Evolutionary conservation across 1,140 invertebrate species (phyloP), one percentile per base, ranked within the genome.

Genomic region (Nautilus pompilius): DNA sequence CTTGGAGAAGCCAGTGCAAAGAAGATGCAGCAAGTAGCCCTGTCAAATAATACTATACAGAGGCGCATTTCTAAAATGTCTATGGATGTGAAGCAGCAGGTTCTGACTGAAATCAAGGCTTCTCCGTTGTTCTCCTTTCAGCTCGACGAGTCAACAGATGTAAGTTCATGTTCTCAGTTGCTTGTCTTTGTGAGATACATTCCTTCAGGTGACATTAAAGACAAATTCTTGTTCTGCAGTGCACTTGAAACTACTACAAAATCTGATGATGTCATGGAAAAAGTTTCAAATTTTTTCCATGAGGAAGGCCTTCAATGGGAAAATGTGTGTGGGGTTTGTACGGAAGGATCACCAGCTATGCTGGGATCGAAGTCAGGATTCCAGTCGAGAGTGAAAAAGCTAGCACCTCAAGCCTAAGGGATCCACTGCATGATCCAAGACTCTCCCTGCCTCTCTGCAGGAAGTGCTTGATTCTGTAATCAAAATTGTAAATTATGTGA

Each of bases 391-490:
- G 58, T 60, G 45, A 60, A 41, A 49, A 24, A 62, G 22, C 15
- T 54, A 34, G 51, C 24, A 53, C 30, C 30, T 49, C 49, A 62
- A 45, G 30, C 32, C 2, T 22, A 49, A 30, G 41, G 45, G 3
- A 60, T 60, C 32, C 58, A 49, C 60, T 62, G 60, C 60, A 62
- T 62, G 60, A 54, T 54, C 45, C 60, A 62, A 62, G 49, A 62
- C 49, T 55, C 32, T 62, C 51, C 49, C 29, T 33, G 33, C 49
- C 51, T 33, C 30, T 62, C 5, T 49, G 29, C 58, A 30, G 26
- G n/a, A 30, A 30, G 45, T 49, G 29, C 36, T 60, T 60, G 41
- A 60, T 10, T 60, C 58, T 24, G 26, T 60, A 29, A 59, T 41
- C 36, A 41, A 41, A 41, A 41, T 41, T 41, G 36, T 41, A 41